phyloP scores from a whole-genome alignment of 2,113 vertebrate genomes.

The Urocolius indicus region DNA sequence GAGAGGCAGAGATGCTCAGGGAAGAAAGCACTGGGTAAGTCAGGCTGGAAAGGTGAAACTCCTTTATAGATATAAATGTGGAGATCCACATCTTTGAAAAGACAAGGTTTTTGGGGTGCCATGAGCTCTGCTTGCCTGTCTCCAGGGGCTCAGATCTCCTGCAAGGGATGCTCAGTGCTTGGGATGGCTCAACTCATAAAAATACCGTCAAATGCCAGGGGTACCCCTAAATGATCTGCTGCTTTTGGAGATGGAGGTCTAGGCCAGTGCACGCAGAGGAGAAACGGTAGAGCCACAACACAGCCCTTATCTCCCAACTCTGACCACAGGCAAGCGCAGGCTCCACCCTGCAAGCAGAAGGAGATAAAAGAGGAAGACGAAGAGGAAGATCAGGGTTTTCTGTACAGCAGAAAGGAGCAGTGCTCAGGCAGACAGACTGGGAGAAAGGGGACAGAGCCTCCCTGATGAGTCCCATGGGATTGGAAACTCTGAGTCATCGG shows the following conservation, averaged over 20 bases:
- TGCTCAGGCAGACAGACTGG: fast-evolving
- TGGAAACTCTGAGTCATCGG: constrained; percentile 20
- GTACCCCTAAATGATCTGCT: neutral
- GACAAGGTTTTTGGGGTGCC: neutral
- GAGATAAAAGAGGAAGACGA: neutral
- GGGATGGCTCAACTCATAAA: neutral
- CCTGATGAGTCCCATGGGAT: neutral
- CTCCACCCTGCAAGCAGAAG: neutral
- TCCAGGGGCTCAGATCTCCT: neutral
- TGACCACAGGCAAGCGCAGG: neutral
- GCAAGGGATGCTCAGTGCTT: neutral
- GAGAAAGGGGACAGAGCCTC: neutral
- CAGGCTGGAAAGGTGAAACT: neutral
- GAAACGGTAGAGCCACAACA: neutral
- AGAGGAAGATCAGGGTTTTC: neutral
- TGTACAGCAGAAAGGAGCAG: fast-evolving
- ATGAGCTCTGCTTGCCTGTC: neutral
- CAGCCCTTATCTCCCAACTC: neutral
- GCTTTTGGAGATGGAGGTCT: neutral
- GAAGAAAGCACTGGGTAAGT: neutral
- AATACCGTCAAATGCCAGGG: neutral
- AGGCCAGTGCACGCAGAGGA: neutral
- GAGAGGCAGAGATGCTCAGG: neutral
- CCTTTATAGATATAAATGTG: fast-evolving
- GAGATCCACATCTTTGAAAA: neutral